Conservation (phyloP, 64 coral and sea anemone species). For the Pocillopora damicornis region DNA sequence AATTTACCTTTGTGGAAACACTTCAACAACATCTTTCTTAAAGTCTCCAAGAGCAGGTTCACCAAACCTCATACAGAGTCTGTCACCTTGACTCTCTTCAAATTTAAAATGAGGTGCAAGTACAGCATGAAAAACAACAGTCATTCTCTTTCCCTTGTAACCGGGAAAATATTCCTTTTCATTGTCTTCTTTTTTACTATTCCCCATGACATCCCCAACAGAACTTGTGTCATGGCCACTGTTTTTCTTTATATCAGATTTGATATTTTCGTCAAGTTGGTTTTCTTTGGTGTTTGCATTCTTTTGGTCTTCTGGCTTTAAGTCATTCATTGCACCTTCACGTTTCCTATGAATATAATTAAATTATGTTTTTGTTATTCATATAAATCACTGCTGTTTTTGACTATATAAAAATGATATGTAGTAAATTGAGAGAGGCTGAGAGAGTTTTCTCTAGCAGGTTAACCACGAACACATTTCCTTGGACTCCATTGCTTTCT, state of each 20-base stretch:
- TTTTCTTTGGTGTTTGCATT: not conserved
- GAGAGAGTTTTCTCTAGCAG: too few relatives aligned
- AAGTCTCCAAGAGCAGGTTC: constrained; percentile 13
- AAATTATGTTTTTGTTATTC: too few relatives aligned
- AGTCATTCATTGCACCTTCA: not conserved
- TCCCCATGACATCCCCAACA: not conserved
- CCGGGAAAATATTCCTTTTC: not conserved
- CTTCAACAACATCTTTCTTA: constrained; percentile 6
- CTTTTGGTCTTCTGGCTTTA: not conserved
- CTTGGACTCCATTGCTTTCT: too few relatives aligned
- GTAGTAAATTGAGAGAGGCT: too few relatives aligned
- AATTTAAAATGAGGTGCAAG: constrained; percentile 50
- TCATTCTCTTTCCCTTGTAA: not conserved
- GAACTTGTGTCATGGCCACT: not conserved
- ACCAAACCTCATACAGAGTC: constrained; percentile 33
- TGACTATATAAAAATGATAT: too few relatives aligned
- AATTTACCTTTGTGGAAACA: constrained; percentile 36
- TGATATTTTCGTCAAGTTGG: not conserved
- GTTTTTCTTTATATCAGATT: not conserved
- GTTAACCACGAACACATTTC: too few relatives aligned
- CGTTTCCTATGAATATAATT: too few relatives aligned
- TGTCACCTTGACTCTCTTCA: constrained; percentile 17
- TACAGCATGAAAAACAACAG: constrained; percentile 31
- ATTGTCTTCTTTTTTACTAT: not conserved
- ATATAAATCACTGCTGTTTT: too few relatives aligned